Evolutionary conservation across 2,113 vertebrate species (phyloP), one percentile per base, ranked within the genome.

Genomic region (Cairina moschata): DNA sequence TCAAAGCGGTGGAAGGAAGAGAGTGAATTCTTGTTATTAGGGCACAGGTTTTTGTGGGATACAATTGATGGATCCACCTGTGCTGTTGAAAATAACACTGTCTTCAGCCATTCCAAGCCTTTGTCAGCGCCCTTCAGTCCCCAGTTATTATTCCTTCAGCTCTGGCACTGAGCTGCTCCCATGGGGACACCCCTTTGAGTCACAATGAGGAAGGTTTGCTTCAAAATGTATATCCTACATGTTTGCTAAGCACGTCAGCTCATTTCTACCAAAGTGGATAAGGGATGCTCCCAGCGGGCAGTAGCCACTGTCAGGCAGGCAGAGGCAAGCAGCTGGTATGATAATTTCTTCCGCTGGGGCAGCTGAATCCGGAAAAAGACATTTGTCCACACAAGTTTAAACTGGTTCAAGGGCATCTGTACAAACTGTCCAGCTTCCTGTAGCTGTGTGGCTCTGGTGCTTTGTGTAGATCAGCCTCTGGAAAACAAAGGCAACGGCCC

Each of bases 321-420:
- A 79, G 75, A 10, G 7, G 81, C 91, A 65, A 86, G 94, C 93
- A 95, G 88, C 93, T 96, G 96, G 36, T 59, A 67, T 26, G 52
- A 28, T 72, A 34, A 82, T 93, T 92, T 63, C 69, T 82, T 91
- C 86, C 84, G 76, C 81, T 66, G 81, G 83, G 81, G 89, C 91
- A 87, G 91, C 83, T 44, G 69, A 78, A 84, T 82, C 86, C 16
- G 7, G 95, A 91, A 92, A 91, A 84, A 92, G 77, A 17, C 38
- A 54, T 92, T 95, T 94, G 73, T 88, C 91, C 83, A 82, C 88
- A 59, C 83, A 91, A 95, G 92, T 89, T 76, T 73, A 26, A 94
- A 93, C 92, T 96, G 93, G 86, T 95, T 97, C 86, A 94, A 94
- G 93, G 92, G 90, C 86, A 95, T 91, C 91, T 91, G 71, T 66